Percentiles rank a stretch among this genome's conserved stretches.
phyloP scores from a whole-genome alignment of 2,888 invertebrate species.

The Flabesymbios commensalis region DNA sequence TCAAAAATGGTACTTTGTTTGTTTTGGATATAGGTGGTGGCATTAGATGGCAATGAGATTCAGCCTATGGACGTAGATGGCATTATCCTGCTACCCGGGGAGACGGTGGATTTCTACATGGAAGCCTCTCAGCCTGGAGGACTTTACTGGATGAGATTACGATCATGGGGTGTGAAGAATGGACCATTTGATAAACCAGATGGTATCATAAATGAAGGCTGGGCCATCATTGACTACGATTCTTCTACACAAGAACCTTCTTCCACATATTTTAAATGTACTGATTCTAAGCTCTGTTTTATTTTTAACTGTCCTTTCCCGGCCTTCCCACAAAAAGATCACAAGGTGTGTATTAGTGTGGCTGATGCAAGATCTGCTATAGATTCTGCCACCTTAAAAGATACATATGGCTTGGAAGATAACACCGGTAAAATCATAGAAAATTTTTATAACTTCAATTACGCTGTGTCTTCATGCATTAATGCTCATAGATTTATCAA shows the following conservation, averaged over 20 bases:
- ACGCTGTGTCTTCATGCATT: conserved; percentile 3
- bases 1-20: too few relatives aligned
- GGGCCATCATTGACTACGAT: conserved; percentile 10
- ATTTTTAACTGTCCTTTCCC: conserved; percentile 12
- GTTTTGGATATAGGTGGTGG: too few relatives aligned
- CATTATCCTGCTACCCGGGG: conserved; percentile 31
- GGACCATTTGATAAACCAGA: conserved; percentile 1
- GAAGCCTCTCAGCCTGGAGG: conserved; percentile 31
- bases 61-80: conserved; percentile 26
- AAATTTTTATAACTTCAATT: conserved; percentile 13
- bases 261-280: not conserved
- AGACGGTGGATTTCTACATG: conserved; percentile 45
- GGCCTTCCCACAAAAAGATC: not conserved
- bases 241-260: not conserved
- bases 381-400: not conserved
- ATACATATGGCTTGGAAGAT: conserved; percentile 1
- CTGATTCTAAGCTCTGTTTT: not conserved
- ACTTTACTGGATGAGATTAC: conserved; percentile 46
- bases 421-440: conserved; percentile 8
- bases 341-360: conserved; percentile 4
- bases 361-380: not conserved
- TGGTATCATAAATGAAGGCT: not conserved
- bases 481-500: conserved; percentile 8
- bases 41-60: conserved; percentile 42
- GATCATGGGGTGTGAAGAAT: conserved; percentile 30